Base-by-base conservation (phyloP, 2,888 invertebrate genomes). In the Lycaena phlaeas region DNA sequence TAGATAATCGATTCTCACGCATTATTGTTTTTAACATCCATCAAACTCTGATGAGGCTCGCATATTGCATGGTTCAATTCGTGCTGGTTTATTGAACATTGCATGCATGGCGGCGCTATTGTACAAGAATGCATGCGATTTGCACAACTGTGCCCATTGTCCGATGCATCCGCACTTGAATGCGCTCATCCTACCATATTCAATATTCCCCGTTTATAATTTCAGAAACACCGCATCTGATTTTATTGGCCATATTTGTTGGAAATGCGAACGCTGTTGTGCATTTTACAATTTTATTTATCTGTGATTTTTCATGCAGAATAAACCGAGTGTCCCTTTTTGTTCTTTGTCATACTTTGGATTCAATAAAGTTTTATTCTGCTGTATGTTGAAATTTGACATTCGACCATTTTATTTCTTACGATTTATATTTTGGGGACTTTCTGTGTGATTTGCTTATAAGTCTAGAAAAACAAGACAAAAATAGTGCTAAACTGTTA, bases 221-320 rank as follows among this genome's bases (percentile, higher is more conserved):
- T 50, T 45, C 44, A 44, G 46, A 44, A 47, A 50, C 48, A 50
- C 43, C 36, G 41, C 50, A 43, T 48, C 48, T 46, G 45, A 46
- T 50, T 50, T 47, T 50, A 53, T 51, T 51, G 52, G 51, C 46
- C 45, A 39, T 51, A 51, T 52, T 50, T 51, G 52, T 50, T 45
- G 48, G 48, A 45, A 49, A 48, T 41, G 50, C 48, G 50, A 45
- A 45, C 49, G 48, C 40, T 39, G 34, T 43, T 41, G 37, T 44
- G 42, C 45, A 47, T 50, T 49, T 41, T 31, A 30, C 37, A 38
- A 41, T 46, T 45, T 48, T 51, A 41, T 50, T 45, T 51, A 41
- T 50, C 44, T 49, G 39, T 31, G 41, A 48, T 48, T 42, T 48
- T 43, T 28, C 18, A 41, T 41, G 45, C 30, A 14, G 45, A 47